Base-by-base conservation (phyloP, 2,113 vertebrate genomes). In the Grantiella picta region DNA sequence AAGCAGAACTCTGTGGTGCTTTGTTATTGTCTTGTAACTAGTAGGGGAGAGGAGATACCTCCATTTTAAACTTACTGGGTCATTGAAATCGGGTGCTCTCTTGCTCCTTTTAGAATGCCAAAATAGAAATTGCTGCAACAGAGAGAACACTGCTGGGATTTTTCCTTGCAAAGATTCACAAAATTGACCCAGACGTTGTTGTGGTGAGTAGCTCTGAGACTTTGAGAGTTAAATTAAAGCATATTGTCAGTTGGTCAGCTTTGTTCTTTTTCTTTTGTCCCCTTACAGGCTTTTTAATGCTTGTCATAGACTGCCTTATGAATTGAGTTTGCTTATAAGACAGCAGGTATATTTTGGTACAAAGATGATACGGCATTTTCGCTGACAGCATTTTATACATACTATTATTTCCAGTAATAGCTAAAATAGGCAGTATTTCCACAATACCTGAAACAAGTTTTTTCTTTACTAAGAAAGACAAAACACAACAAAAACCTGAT, bases 151-250 rank as follows among this genome's bases (percentile, higher is more conserved):
- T 99, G 86, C 97, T 99, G 57, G 99, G 99, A 61, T 99, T 99
- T 98, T 99, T 99, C 92, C 97, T 99, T 94, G 99, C 99, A 7
- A 99, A 99, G 97, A 97, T 99, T 98, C 99, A 99, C 97, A 99
- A 99, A 98, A 98, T 99, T 68, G 99, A 99, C 96, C 99, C 99
- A 63, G 99, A 99, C 72, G 98, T 99, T 90, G 97, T 99, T 97
- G 99, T 99, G 98, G 99, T 99, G 95, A 99, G 99, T 98, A 96
- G 84, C 64, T 85, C 61, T 90, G 81, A 81, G 73, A 72, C 50
- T 91, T 7, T 44, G 56, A 81, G 76, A 88, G 73, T 72, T 92
- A 79, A 92, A 77, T 63, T 89, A 61, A 94, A 86, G 88, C 80
- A 60, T 68, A 49, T 89, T 93, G 83, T 91, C 82, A 54, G 35